Evolutionary conservation across 2,888 invertebrate genomes (phyloP).

Genomic region (Aspidiotus destructor): DNA sequence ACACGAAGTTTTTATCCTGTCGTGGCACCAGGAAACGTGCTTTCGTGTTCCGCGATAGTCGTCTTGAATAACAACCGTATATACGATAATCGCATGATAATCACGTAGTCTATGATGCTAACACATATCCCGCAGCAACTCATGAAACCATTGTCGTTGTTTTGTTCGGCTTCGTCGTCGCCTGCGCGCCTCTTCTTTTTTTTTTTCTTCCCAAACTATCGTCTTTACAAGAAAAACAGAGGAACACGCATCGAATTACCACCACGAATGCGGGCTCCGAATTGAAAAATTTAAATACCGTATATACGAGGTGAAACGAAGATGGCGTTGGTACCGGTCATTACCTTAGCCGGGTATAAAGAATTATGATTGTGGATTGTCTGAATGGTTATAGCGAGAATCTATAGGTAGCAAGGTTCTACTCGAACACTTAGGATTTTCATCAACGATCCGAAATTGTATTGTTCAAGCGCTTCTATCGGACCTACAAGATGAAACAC

Average conservation of each 20-base stretch:
- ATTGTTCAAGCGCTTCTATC: no score
- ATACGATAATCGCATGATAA: slow-evolving; percentile 30
- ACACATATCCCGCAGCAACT: slow-evolving; percentile 31
- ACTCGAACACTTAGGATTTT: no score
- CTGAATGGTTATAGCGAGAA: no score
- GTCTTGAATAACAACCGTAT: slow-evolving; percentile 15
- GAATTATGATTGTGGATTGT: no score
- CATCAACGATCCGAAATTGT: no score
- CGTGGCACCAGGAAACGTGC: slow-evolving; percentile 28
- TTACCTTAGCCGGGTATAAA: no score
- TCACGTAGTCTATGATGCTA: slow-evolving; percentile 25
- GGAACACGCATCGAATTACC: not conserved
- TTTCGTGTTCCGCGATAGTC: slow-evolving; percentile 17
- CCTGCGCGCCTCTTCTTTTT: not conserved
- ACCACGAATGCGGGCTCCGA: not conserved
- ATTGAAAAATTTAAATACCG: slow-evolving; percentile 1
- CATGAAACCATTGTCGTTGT: slow-evolving; percentile 16
- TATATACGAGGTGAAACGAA: no score
- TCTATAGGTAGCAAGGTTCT: no score
- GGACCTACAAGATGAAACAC: no score
- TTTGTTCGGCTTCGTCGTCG: slow-evolving; percentile 2
- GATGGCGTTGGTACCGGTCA: no score
- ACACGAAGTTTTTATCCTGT: slow-evolving; percentile 3
- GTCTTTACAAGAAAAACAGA: not conserved
- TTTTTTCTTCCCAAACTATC: not conserved